Evolutionary conservation across 92 coral and sea anemone genomes (phyloP).

Genomic region (Siderastrea siderea): DNA sequence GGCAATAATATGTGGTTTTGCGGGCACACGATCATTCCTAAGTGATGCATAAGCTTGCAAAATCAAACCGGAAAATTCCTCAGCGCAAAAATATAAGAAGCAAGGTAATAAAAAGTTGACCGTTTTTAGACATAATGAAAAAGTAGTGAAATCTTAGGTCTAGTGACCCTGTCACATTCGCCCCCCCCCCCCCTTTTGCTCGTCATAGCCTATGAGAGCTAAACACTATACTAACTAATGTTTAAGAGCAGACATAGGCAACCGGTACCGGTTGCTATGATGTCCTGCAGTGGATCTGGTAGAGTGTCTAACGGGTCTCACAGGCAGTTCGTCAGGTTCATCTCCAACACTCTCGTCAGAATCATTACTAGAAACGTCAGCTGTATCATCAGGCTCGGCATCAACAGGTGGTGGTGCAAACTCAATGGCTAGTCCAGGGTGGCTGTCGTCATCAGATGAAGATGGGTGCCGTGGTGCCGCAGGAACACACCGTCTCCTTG

Average conservation of each 20-base stretch:
- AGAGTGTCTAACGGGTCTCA: constrained; percentile 46
- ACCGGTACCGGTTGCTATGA: constrained; percentile 42
- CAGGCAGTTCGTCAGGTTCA: neutral
- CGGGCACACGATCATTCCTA: too few relatives aligned
- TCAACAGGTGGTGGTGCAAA: constrained; percentile 2
- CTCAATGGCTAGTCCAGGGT: constrained; percentile 26
- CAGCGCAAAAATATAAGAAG: too few relatives aligned
- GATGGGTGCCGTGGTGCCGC: neutral
- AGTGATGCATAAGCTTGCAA: too few relatives aligned
- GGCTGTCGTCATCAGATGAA: constrained; percentile 25
- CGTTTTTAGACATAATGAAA: too few relatives aligned
- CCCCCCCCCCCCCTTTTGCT: constrained; percentile 64
- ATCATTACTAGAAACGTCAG: constrained; percentile 9
- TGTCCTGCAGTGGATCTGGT: constrained; percentile 54
- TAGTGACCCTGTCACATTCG: constrained; percentile 34
- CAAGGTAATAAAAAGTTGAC: too few relatives aligned
- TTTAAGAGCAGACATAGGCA: constrained; percentile 2
- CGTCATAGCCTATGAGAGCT: constrained; percentile 43
- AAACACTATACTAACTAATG: neutral
- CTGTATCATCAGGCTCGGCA: neutral
- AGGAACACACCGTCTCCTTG: constrained; percentile 7
- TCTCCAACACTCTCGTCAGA: constrained; percentile 6
- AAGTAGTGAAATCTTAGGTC: too few relatives aligned
- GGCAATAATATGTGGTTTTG: too few relatives aligned
- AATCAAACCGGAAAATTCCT: too few relatives aligned